Percentiles rank a stretch among this genome's conserved stretches.
Conservation (phyloP, 2,797 vertebrate genomes). For the Otolemur crassicaudatus region DNA sequence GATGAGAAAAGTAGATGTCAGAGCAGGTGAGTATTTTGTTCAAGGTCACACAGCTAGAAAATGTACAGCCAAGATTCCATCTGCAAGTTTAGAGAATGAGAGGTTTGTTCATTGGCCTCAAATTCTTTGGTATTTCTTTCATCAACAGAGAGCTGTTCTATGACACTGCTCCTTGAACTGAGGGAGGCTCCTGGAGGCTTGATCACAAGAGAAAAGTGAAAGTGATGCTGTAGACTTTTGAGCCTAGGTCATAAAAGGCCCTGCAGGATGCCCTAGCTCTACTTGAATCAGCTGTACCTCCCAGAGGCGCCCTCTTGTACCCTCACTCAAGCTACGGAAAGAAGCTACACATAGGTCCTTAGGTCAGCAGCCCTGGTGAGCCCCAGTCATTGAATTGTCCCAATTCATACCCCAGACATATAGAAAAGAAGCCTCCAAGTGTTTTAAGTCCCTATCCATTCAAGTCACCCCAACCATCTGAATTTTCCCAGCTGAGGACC, state of each 20-base stretch:
- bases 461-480: not conserved
- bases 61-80: not conserved
- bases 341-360: not conserved
- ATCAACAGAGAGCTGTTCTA: not conserved
- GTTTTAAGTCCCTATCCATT: not conserved
- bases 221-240: not conserved
- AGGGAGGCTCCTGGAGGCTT: not conserved
- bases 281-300: not conserved
- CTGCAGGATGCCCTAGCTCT: not conserved
- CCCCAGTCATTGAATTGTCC: not conserved
- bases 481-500: not conserved
- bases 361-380: not conserved
- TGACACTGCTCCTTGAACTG: conserved; percentile 27
- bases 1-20: conserved; percentile 45
- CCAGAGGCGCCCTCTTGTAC: not conserved
- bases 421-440: not conserved
- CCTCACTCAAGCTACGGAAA: not conserved
- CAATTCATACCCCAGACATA: not conserved
- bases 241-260: not conserved
- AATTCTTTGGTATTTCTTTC: conserved; percentile 15
- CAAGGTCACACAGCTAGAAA: conserved; percentile 27
- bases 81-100: not conserved
- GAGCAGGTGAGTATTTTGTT: not conserved
- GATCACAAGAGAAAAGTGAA: not conserved
- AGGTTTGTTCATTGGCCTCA: conserved; percentile 5